phyloP scores from a whole-genome alignment of 2,113 vertebrate species.

The Tupaia chinensis region DNA sequence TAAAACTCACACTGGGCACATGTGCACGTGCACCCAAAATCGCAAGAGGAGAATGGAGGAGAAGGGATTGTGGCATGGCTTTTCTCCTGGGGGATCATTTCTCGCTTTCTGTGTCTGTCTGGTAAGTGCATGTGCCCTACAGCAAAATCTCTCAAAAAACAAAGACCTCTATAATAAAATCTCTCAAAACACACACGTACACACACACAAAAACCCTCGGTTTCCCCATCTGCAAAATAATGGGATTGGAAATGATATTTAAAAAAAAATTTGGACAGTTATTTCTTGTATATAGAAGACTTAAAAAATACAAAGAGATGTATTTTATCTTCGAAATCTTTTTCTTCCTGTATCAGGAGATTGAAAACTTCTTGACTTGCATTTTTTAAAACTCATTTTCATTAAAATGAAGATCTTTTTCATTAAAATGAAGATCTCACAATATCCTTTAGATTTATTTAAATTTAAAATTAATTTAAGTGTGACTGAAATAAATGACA shows the following conservation, averaged over 20 bases:
- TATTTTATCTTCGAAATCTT: neutral
- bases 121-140: too few relatives aligned
- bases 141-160: too few relatives aligned
- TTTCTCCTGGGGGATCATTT: too few relatives aligned
- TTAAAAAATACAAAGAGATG: neutral
- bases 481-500: conserved; percentile 43
- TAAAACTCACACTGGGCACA: too few relatives aligned
- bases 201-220: neutral
- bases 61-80: too few relatives aligned
- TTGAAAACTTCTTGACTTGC: neutral
- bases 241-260: neutral
- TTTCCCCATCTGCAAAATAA: conserved; percentile 2
- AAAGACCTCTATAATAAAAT: too few relatives aligned
- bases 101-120: too few relatives aligned
- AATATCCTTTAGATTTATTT: conserved; percentile 39
- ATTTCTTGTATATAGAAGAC: neutral
- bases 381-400: neutral
- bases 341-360: neutral
- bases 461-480: conserved; percentile 33
- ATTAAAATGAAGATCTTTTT: conserved; percentile 47
- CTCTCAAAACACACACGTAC: too few relatives aligned
- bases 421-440: conserved; percentile 43
- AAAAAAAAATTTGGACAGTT: neutral
- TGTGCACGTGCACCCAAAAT: too few relatives aligned
- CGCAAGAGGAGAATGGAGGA: too few relatives aligned